phyloP scores from a whole-genome alignment of 2,888 invertebrate genomes.

The Pammene aurita region DNA sequence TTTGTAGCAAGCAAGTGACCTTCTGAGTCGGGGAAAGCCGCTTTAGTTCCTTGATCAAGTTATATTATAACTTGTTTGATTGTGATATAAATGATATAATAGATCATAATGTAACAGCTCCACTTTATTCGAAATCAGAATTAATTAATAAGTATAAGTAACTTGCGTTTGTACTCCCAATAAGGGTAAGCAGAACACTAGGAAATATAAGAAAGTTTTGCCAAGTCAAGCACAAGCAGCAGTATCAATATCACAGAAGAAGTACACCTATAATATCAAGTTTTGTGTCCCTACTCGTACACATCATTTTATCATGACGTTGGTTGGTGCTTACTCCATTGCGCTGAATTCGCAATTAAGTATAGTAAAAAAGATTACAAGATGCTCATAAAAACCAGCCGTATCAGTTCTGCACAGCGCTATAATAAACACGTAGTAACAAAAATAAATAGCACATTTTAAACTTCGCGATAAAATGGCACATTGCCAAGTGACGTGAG shows the following conservation, averaged over 20 bases:
- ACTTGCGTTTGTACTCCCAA: not conserved
- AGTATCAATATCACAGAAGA: too few species aligned
- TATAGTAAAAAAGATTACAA: not conserved
- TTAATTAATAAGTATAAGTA: not conserved
- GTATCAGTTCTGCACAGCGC: conserved; percentile 31
- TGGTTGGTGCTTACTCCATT: not conserved
- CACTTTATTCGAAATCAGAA: not conserved
- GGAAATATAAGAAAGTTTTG: too few species aligned
- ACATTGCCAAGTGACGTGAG: conserved; percentile 39
- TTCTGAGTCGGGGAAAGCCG: conserved; percentile 2
- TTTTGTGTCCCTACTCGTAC: too few species aligned
- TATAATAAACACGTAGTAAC: conserved; percentile 41
- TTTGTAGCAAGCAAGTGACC: not conserved
- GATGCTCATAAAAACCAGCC: conserved; percentile 8
- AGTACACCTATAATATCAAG: not conserved
- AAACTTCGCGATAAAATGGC: conserved; percentile 29
- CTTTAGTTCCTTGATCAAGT: conserved; percentile 1
- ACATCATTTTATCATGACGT: too few species aligned
- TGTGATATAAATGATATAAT: not conserved
- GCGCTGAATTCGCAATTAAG: conserved; percentile 1
- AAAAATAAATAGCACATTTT: conserved; percentile 33
- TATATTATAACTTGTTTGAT: not conserved
- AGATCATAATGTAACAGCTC: not conserved
- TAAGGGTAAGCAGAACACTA: not conserved
- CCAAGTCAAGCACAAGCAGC: too few species aligned